A percentile compares a stretch with the other conserved stretches of the same genome.
Evolutionary conservation across 2,888 invertebrate species (phyloP).

Genomic region (Dinocampus coccinellae): DNA sequence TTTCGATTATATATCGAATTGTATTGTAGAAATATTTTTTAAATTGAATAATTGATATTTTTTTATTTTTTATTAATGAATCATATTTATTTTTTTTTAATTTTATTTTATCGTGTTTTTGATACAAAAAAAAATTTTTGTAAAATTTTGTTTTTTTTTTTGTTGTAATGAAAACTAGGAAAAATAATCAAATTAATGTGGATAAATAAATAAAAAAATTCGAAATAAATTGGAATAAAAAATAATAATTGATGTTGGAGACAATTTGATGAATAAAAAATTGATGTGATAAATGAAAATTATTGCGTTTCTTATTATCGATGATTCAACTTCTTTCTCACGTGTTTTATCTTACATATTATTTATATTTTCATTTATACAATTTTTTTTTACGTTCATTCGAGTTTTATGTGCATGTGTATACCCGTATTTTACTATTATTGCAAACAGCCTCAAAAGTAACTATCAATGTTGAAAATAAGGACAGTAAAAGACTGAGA

Average conservation of each 20-base stretch:
- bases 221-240: background rate
- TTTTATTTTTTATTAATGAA: too few species aligned
- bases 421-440: too few species aligned
- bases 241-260: conserved; percentile 16
- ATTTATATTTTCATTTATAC: too few species aligned
- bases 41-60: background rate
- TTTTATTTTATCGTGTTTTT: background rate
- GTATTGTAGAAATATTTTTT: background rate
- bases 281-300: too few species aligned
- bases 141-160: too few species aligned
- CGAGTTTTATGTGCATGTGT: background rate
- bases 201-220: background rate
- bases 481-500: background rate
- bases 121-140: background rate
- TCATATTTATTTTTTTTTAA: too few species aligned
- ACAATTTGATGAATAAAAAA: too few species aligned
- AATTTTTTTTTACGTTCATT: background rate
- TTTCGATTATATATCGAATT: conserved; percentile 7
- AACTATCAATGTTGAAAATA: background rate
- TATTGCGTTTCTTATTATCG: background rate
- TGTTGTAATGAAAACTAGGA: too few species aligned
- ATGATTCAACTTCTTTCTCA: conserved; percentile 15
- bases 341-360: background rate
- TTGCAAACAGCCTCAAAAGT: background rate
- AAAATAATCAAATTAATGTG: background rate